Evolutionary conservation across 2,888 invertebrate genomes (phyloP).

Genomic region (Deilephila porcellus): DNA sequence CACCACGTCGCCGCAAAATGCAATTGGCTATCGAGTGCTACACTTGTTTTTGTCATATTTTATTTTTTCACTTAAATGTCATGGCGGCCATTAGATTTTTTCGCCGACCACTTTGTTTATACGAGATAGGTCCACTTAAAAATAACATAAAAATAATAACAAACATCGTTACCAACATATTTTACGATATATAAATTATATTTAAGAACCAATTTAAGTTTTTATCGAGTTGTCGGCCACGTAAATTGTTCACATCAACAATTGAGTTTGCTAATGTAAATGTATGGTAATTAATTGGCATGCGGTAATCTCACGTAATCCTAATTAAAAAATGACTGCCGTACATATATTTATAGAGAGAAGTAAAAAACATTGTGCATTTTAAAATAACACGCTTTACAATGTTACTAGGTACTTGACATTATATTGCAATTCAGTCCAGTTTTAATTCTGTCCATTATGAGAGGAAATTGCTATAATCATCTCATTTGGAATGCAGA

Average conservation of each 20-base stretch:
- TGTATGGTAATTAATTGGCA: neutral
- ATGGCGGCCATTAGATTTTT: constrained; percentile 42
- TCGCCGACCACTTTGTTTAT: constrained; percentile 19
- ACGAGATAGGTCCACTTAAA: constrained; percentile 18
- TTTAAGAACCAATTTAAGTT: constrained; percentile 2
- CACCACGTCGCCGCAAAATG: constrained; percentile 69
- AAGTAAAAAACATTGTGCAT: neutral
- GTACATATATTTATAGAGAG: neutral
- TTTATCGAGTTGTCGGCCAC: neutral
- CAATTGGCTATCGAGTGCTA: constrained; percentile 73
- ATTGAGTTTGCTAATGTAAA: neutral
- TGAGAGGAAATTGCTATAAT: constrained; percentile 3
- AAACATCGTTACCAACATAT: neutral
- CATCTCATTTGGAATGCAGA: constrained; percentile 1
- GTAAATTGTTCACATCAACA: constrained; percentile 6
- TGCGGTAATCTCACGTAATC: neutral
- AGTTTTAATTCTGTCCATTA: neutral
- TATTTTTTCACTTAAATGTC: constrained; percentile 55
- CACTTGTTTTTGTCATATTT: constrained; percentile 54
- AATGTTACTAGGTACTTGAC: constrained; percentile 12
- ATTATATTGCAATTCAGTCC: neutral
- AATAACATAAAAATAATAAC: constrained; percentile 13
- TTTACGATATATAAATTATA: constrained; percentile 5
- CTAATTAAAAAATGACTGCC: constrained; percentile 9
- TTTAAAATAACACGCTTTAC: neutral